A percentile compares a stretch with the other conserved stretches of the same genome.
These are phyloP conservation scores for Myioborus miniatus DNA, from an alignment of 2,797 vertebrate species.

Conservation along the genomic window DNA sequence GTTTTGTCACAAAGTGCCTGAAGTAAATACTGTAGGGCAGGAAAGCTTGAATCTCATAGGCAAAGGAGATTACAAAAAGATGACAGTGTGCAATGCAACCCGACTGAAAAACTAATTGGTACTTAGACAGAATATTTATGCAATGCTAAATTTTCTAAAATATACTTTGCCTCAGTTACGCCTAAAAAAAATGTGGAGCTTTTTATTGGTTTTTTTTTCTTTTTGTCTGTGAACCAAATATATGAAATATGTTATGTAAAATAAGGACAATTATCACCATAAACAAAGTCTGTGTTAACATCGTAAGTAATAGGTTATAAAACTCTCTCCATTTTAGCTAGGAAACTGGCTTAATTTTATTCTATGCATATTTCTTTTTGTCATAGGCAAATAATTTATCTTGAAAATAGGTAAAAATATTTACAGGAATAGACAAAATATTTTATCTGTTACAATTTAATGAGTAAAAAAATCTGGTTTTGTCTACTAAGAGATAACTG, in stretches of 20 bases:
- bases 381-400: background rate
- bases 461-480: background rate
- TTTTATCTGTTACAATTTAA: background rate
- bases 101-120: background rate
- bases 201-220: conserved; percentile 1
- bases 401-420: background rate
- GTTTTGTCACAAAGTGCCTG: background rate
- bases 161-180: background rate
- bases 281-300: conserved; percentile 46
- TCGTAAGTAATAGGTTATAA: conserved; percentile 37
- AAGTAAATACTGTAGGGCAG: background rate
- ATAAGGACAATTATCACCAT: conserved; percentile 48
- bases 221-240: conserved; percentile 35
- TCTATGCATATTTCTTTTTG: background rate
- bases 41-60: background rate
- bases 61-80: background rate
- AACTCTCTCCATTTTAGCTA: conserved; percentile 29
- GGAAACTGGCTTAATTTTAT: conserved; percentile 14
- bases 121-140: background rate
- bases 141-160: background rate
- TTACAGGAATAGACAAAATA: background rate
- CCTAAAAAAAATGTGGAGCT: background rate
- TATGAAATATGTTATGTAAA: conserved; percentile 56
- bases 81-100: background rate
- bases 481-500: background rate